Evolutionary conservation across 2,888 invertebrate species (phyloP).

Genomic region (Gastracanthus pulcherrimus): DNA sequence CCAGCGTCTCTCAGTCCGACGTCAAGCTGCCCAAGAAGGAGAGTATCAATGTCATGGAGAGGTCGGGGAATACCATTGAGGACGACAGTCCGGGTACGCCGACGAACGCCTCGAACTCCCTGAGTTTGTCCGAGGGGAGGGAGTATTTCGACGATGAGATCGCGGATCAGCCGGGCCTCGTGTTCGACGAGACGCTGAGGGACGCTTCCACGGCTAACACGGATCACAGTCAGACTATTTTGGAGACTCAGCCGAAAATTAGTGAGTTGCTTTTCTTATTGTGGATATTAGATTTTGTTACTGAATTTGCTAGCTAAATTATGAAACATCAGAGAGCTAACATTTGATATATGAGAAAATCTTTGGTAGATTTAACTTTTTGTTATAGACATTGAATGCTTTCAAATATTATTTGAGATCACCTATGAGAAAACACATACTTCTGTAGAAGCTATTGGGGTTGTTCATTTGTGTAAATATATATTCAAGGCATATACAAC

Average conservation of each 20-base stretch:
- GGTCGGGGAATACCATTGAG: constrained; percentile 72
- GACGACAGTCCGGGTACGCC: constrained; percentile 85
- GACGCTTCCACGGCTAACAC: constrained; percentile 64
- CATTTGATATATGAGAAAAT: too few species aligned
- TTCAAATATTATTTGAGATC: too few species aligned
- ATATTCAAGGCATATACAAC: too few species aligned
- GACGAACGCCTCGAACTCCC: constrained; percentile 86
- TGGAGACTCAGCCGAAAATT: constrained; percentile 71
- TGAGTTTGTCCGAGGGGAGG: constrained; percentile 89
- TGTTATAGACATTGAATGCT: too few species aligned
- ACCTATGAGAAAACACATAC: too few species aligned
- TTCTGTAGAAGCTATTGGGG: too few species aligned
- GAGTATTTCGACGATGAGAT: constrained; percentile 95
- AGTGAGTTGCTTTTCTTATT: too few species aligned
- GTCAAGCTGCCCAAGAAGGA: constrained; percentile 72
- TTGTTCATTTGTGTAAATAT: too few species aligned
- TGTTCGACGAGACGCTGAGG: constrained; percentile 83
- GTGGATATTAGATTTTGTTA: too few species aligned
- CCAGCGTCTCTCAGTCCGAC: constrained; percentile 75
- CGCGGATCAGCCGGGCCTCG: constrained; percentile 91
- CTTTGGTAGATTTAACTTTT: too few species aligned
- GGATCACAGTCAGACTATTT: constrained; percentile 73
- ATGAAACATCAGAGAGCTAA: too few species aligned
- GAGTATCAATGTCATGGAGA: constrained; percentile 76
- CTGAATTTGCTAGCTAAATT: too few species aligned